phyloP scores from a whole-genome alignment of 1,140 invertebrate genomes.

The Drosophila sturtevanti region DNA sequence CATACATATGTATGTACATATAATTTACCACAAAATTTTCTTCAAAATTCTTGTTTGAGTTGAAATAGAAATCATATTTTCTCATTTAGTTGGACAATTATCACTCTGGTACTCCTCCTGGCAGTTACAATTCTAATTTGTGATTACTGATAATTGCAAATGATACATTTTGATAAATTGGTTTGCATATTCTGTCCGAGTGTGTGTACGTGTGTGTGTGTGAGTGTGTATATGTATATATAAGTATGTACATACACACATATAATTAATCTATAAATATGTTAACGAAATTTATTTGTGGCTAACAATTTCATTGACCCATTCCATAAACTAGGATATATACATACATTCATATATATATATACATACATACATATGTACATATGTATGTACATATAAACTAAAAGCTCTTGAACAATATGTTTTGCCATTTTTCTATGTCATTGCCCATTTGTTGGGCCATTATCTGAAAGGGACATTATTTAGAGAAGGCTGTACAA shows the following conservation, averaged over 20 bases:
- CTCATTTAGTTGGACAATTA: neutral
- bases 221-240: neutral
- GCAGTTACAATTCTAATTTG: neutral
- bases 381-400: too few relatives aligned
- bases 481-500: slow-evolving; percentile 26
- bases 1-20: too few relatives aligned
- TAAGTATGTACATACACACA: neutral
- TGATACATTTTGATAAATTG: slow-evolving; percentile 1
- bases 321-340: neutral
- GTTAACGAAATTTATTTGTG: slow-evolving; percentile 3
- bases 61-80: neutral
- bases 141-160: slow-evolving; percentile 4
- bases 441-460: too few relatives aligned
- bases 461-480: neutral
- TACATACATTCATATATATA: too few relatives aligned
- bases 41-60: too few relatives aligned
- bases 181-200: neutral
- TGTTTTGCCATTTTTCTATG: too few relatives aligned
- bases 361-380: too few relatives aligned
- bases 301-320: neutral
- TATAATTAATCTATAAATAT: slow-evolving; percentile 3
- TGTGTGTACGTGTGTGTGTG: neutral
- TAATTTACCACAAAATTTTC: too few relatives aligned
- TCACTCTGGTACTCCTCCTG: too few relatives aligned
- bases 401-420: neutral